Percentiles rank a stretch among this genome's conserved stretches.
Evolutionary conservation across 2,113 vertebrate species (phyloP).

Genomic region (Alligator sinensis): DNA sequence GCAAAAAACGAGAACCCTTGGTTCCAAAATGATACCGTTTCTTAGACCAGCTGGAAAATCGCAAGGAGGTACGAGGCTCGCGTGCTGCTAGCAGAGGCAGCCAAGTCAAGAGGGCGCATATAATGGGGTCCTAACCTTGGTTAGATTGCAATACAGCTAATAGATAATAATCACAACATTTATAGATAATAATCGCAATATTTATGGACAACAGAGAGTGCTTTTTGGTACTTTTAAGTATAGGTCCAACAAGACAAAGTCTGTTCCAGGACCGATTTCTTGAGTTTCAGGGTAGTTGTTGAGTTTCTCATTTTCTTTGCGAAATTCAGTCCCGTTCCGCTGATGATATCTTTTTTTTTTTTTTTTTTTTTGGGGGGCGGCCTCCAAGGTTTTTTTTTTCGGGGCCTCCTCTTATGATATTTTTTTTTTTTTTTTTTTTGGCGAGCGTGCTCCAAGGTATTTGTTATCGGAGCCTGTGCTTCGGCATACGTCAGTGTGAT

Average conservation of each 20-base stretch:
- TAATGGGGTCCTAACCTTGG: neutral
- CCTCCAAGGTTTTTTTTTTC: no score
- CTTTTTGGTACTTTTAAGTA: neutral
- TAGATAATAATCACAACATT: neutral
- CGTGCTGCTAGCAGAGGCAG: neutral
- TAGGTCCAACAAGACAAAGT: neutral
- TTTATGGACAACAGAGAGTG: neutral
- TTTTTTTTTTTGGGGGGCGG: conserved; percentile 55
- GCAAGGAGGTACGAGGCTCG: neutral
- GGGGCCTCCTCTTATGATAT: conserved; percentile 38
- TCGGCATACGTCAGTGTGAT: conserved; percentile 69
- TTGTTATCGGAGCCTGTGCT: conserved; percentile 67
- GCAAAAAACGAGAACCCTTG: no score
- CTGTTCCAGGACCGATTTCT: conserved; percentile 13
- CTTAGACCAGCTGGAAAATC: no score
- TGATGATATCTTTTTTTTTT: conserved; percentile 46
- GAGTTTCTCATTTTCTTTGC: conserved; percentile 43
- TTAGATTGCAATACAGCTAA: no score
- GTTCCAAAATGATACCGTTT: no score
- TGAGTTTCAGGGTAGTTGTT: conserved; percentile 26
- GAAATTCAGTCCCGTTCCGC: conserved; percentile 25
- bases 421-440: conserved; percentile 52
- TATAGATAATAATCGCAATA: neutral
- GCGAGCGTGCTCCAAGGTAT: conserved; percentile 45
- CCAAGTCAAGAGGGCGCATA: neutral